Conservation (phyloP, 2,113 vertebrate genomes). For the Gracilinanus agilis region DNA sequence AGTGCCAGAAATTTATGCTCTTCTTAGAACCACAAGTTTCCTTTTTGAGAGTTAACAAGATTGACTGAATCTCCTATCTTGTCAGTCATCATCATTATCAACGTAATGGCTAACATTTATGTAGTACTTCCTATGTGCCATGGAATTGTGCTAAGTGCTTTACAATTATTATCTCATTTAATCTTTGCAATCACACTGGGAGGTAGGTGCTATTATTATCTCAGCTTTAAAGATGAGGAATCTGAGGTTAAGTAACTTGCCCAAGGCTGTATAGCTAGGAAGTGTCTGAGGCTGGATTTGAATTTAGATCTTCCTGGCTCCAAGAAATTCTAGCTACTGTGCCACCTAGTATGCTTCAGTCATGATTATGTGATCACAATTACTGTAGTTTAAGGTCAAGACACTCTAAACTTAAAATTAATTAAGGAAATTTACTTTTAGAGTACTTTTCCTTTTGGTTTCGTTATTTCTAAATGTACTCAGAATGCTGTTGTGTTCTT, state of each 20-base stretch:
- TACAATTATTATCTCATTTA: background rate
- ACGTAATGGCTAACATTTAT: background rate
- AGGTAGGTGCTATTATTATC: background rate
- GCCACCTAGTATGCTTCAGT: background rate
- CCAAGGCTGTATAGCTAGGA: background rate
- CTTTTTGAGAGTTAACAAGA: background rate
- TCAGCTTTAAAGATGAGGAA: background rate
- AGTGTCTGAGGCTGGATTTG: background rate
- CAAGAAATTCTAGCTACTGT: background rate
- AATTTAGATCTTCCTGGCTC: background rate
- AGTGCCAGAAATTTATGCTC: background rate
- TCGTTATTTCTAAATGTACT: background rate
- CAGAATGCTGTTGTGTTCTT: background rate
- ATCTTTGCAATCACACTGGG: background rate
- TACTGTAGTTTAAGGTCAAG: background rate
- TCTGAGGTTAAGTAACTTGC: background rate
- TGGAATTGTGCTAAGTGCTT: background rate
- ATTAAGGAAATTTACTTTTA: background rate
- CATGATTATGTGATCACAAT: background rate
- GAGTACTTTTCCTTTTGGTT: background rate
- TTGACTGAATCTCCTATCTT: background rate
- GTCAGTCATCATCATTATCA: background rate
- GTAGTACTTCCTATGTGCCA: background rate
- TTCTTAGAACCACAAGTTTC: background rate
- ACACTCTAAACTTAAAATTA: background rate